Base-by-base conservation (phyloP, 1,140 invertebrate genomes). In the Leptopilina clavipes region DNA sequence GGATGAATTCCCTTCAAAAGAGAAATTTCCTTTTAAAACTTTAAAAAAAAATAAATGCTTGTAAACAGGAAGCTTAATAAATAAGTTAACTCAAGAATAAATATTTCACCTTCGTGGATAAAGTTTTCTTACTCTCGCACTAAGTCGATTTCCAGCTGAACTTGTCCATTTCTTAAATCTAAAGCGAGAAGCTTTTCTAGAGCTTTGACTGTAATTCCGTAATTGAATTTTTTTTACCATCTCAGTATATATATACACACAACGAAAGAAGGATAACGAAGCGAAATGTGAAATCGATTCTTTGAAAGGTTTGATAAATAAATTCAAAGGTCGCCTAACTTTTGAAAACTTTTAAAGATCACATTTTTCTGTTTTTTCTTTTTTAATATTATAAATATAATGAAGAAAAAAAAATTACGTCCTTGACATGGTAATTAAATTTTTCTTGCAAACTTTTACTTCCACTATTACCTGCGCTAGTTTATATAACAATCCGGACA, bases 151-250 rank as follows among this genome's bases (percentile, higher is more conserved):
- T 40, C 37, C 3, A 6, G 37, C 9, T 48, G 45, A 48, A 52
- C 48, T 52, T 52, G 48, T 52, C 48, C 48, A 52, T 52, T 17
- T 52, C 45, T 48, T 48, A 48, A 48, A 48, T 48, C 45, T 48
- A 48, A 48, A 48, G 12, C 45, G 45, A 48, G 45, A 48, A 48
- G 45, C 45, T 48, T 48, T 48, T 48, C 45, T n/a, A 48, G 45
- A 48, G 45, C 45, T 48, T 48, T 14, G 45, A 48, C 45, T 14
- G 45, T 48, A 48, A 48, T 48, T 48, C 45, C 45, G 45, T 48
- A 48, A 48, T 48, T 48, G 45, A 48, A 14, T 48, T 14, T 48
- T 48, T 48, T 48, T 48, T 48, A 14, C n/a, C n/a, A 14, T 48
- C 12, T 48, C 45, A 48, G 3, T 3, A 48, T 14, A 14, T 11